Evolutionary conservation across 92 coral and sea anemone species (phyloP), one percentile per base, ranked within the genome.

Genomic region (Zoanthus sansibaricus): DNA sequence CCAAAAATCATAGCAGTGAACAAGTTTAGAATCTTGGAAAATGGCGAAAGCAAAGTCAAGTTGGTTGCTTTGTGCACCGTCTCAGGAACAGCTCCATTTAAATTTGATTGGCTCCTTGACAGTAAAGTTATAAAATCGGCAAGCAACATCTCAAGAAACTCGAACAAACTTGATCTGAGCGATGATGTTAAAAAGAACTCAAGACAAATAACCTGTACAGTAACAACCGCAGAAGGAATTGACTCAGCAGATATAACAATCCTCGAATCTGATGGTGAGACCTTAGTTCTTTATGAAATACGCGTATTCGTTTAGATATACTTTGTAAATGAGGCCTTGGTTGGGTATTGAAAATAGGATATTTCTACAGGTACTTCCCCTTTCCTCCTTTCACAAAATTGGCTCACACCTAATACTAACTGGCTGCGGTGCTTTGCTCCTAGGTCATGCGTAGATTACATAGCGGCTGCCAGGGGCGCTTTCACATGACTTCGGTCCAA

Each of bases 61-160:
- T 6, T 80, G 75, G 85, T 80, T 46, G 58, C 46, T 25, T 13
- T 66, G 6, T 80, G 85, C 15, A 80, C 85, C n/a, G 44, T 48
- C 74, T 62, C 75, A 1, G 85, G 85, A 45, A 46, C 9, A 1
- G 10, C 20, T 20, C 85, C 85, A 18, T 21, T 80, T 16, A 64
- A 72, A 9, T 66, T 80, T 51, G 46, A 70, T 18, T 80, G 85
- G 85, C 8, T 44, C 52, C 61, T 1, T 4, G 70, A 64, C 3
- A 66, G 14, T 1, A 25, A 62, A 20, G 2, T 21, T 10, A 3
- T 62, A 14, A 49, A 46, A 49, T 42, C 61, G 66, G 58, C 17
- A 6, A 11, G 12, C 7, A 62, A 45, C 85, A 66, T 31, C 47
- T 21, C 32, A 0, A 45, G 4, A 13, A 17, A 18, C 72, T 80